Evolutionary conservation across 64 coral and sea anemone genomes (phyloP).

Genomic region (Exaiptasia diaphana): DNA sequence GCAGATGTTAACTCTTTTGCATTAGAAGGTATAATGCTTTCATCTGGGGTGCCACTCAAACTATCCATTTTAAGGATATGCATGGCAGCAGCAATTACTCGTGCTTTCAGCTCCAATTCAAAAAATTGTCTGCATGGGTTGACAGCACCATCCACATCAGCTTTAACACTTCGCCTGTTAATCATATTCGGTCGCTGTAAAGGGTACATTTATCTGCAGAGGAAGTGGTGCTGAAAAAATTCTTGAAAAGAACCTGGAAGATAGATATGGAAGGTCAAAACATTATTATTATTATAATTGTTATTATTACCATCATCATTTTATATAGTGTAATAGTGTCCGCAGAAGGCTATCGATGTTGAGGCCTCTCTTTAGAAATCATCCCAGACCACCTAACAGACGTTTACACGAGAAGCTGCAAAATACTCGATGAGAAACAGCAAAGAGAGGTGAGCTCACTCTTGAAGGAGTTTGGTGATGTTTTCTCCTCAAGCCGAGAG

Average conservation of each 20-base stretch:
- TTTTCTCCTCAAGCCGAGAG: not conserved
- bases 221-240: not conserved
- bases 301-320: too few relatives aligned
- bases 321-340: too few relatives aligned
- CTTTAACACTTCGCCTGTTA: slow-evolving; percentile 29
- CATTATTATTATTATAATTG: too few relatives aligned
- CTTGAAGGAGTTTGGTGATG: not conserved
- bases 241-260: not conserved
- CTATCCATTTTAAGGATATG: not conserved
- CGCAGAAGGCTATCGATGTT: too few relatives aligned
- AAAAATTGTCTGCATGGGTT: slow-evolving; percentile 19
- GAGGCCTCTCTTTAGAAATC: too few relatives aligned
- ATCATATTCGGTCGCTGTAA: slow-evolving; percentile 37
- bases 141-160: slow-evolving; percentile 24
- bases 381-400: too few relatives aligned
- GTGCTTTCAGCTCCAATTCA: not conserved
- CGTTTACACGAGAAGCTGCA: too few relatives aligned
- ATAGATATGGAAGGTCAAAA: too few relatives aligned
- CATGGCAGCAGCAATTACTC: not conserved
- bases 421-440: too few relatives aligned
- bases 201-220: slow-evolving; percentile 32
- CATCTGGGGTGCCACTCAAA: not conserved
- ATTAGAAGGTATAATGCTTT: slow-evolving; percentile 3
- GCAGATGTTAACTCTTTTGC: not conserved
- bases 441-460: too few relatives aligned